A percentile compares a stretch with the other conserved stretches of the same genome.
phyloP scores from a whole-genome alignment of 2,113 vertebrate species.

The Aptenodytes patagonicus region DNA sequence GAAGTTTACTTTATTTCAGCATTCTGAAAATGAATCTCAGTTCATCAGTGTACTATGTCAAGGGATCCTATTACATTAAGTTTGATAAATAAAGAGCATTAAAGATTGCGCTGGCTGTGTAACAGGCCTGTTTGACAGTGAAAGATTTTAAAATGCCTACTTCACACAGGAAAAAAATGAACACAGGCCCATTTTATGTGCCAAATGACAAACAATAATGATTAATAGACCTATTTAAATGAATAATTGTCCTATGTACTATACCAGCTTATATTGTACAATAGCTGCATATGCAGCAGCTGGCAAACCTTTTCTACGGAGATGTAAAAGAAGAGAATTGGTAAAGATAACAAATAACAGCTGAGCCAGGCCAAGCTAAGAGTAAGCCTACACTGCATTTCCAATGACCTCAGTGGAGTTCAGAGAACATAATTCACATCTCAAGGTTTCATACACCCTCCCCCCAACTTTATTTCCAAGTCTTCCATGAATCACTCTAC shows the following conservation, averaged over 20 bases:
- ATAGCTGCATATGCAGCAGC: conserved; percentile 7
- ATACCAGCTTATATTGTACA: background rate
- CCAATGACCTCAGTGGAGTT: background rate
- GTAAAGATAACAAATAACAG: conserved; percentile 36
- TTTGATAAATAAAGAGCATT: conserved; percentile 63
- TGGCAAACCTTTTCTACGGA: background rate
- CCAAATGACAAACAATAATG: conserved; percentile 37
- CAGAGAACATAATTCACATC: background rate
- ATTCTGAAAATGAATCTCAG: conserved; percentile 36
- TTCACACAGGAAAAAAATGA: conserved; percentile 46
- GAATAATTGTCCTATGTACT: conserved; percentile 3
- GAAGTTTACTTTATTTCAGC: conserved; percentile 23
- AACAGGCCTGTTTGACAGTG: conserved; percentile 36
- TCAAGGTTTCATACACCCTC: background rate
- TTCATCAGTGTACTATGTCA: conserved; percentile 50
- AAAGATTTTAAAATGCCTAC: conserved; percentile 29
- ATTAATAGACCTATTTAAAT: conserved; percentile 54
- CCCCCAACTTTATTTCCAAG: background rate
- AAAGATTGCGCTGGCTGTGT: conserved; percentile 42
- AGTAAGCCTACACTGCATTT: background rate
- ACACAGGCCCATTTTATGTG: conserved; percentile 25
- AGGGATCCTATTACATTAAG: conserved; percentile 42
- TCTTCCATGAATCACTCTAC: background rate
- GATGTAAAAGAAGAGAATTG: conserved; percentile 24
- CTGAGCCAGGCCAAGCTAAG: background rate